phyloP scores from a whole-genome alignment of 2,113 vertebrate species.

The Corythoichthys haematopterus region DNA sequence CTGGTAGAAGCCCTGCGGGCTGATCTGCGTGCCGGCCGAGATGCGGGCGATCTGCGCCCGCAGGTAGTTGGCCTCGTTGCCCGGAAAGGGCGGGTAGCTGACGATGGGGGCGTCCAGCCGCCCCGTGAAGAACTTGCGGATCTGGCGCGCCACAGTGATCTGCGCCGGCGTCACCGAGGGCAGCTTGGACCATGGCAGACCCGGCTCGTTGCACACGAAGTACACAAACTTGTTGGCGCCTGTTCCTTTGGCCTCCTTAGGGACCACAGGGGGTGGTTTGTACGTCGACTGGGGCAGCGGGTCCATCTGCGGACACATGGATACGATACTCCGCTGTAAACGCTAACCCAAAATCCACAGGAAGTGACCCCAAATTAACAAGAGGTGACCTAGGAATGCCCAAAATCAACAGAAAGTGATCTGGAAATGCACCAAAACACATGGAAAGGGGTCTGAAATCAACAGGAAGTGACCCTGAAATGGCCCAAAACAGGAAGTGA shows the following conservation, averaged over 20 bases:
- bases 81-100: conserved; percentile 89
- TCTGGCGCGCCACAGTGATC: conserved; percentile 80
- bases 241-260: conserved; percentile 76
- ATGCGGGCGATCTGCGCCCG: conserved; percentile 92
- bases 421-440: too few species aligned
- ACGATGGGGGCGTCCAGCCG: conserved; percentile 75
- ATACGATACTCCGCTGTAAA: too few species aligned
- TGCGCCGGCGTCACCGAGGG: conserved; percentile 85
- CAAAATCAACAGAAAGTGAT: too few species aligned
- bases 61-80: conserved; percentile 88
- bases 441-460: too few species aligned
- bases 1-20: conserved; percentile 86
- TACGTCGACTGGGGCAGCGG: conserved; percentile 75
- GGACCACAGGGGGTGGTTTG: conserved; percentile 74
- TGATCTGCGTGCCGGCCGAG: conserved; percentile 87
- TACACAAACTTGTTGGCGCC: conserved; percentile 88
- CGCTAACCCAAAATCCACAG: too few species aligned
- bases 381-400: too few species aligned
- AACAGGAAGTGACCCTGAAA: too few species aligned
- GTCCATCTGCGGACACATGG: conserved; percentile 43
- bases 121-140: conserved; percentile 87
- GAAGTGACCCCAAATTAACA: too few species aligned
- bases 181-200: conserved; percentile 83
- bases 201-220: conserved; percentile 88
- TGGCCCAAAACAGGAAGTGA: too few species aligned